Conservation (phyloP, 2,113 vertebrate genomes). For the Misgurnus anguillicaudatus region DNA sequence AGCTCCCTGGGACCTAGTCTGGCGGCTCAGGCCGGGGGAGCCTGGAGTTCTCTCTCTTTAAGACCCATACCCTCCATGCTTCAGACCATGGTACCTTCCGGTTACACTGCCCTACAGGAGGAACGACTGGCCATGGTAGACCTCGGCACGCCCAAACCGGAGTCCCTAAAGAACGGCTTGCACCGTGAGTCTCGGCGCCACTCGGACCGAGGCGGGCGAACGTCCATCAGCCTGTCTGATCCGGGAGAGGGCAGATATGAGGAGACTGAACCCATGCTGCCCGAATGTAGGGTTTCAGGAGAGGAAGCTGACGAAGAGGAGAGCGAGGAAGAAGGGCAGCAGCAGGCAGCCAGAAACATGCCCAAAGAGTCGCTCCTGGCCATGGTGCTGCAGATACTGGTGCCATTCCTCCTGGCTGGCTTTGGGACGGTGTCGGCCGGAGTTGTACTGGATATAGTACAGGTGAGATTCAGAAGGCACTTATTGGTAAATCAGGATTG, state of each 20-base stretch:
- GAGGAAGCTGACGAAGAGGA: slow-evolving; percentile 64
- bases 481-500: not conserved
- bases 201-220: slow-evolving; percentile 76
- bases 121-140: slow-evolving; percentile 87
- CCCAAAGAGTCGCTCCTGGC: slow-evolving; percentile 88
- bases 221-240: slow-evolving; percentile 78
- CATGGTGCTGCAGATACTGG: slow-evolving; percentile 91
- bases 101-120: slow-evolving; percentile 88
- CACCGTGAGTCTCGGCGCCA: slow-evolving; percentile 81
- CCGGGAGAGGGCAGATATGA: slow-evolving; percentile 72
- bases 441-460: slow-evolving; percentile 96
- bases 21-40: slow-evolving; percentile 66
- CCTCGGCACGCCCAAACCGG: slow-evolving; percentile 77
- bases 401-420: slow-evolving; percentile 92
- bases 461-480: slow-evolving; percentile 75
- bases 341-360: slow-evolving; percentile 56
- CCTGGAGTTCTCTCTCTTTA: slow-evolving; percentile 80
- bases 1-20: slow-evolving; percentile 75
- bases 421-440: slow-evolving; percentile 96
- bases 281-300: slow-evolving; percentile 65
- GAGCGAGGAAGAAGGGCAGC: slow-evolving; percentile 45
- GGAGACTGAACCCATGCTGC: slow-evolving; percentile 87
- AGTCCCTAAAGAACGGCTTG: slow-evolving; percentile 75
- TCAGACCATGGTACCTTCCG: slow-evolving; percentile 91
- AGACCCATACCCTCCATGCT: slow-evolving; percentile 82